These are phyloP conservation scores for Chrysotoxum bicinctum DNA, from an alignment of 2,888 invertebrate genomes.

Conservation along the genomic window DNA sequence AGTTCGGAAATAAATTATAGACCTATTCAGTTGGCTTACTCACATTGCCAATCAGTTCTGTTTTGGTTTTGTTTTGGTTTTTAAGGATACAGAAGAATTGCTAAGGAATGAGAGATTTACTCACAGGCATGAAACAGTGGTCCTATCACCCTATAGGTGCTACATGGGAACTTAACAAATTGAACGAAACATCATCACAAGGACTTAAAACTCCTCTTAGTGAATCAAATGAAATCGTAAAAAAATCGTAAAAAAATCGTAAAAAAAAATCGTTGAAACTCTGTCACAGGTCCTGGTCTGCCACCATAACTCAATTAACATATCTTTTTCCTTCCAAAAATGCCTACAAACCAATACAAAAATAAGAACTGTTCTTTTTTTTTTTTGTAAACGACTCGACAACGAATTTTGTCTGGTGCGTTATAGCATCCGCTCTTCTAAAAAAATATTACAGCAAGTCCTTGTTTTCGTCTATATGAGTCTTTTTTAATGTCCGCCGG, in stretches of 20 bases:
- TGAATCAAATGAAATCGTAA: slow-evolving; percentile 44
- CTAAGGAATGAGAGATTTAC: no score
- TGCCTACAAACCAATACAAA: not conserved
- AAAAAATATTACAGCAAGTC: slow-evolving; percentile 1
- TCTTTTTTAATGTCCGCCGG: slow-evolving; percentile 64
- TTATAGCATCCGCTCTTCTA: slow-evolving; percentile 37
- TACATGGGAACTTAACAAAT: no score
- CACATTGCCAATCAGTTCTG: no score
- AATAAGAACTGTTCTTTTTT: slow-evolving; percentile 35
- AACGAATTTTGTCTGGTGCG: slow-evolving; percentile 56
- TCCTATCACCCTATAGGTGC: no score
- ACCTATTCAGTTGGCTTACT: no score
- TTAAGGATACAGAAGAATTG: no score
- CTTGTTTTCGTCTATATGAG: slow-evolving; percentile 54
- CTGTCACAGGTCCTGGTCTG: slow-evolving; percentile 28
- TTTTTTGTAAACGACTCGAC: slow-evolving; percentile 43
- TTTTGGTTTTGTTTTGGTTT: no score
- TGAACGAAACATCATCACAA: not conserved
- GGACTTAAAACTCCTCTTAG: not conserved
- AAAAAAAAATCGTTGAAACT: slow-evolving; percentile 30
- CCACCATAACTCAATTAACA: slow-evolving; percentile 51
- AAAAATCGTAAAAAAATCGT: slow-evolving; percentile 34
- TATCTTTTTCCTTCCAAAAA: not conserved
- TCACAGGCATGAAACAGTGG: no score
- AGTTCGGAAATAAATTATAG: no score